These are phyloP conservation scores for Drosophila mimica DNA, from an alignment of 2,888 invertebrate genomes.

Conservation along the genomic window DNA sequence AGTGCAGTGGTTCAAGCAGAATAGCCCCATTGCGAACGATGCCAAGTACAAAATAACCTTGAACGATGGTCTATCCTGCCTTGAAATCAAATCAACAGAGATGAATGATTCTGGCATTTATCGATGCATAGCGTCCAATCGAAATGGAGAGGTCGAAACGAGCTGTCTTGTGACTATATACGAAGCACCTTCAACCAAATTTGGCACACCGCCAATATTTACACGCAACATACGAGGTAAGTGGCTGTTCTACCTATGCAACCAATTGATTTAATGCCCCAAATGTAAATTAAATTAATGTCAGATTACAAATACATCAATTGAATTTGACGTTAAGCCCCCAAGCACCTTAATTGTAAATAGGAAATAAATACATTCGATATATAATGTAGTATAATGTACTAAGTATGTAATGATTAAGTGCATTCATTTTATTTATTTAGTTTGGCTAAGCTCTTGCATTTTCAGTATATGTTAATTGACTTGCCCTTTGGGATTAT, in stretches of 20 bases:
- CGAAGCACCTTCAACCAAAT: constrained; percentile 83
- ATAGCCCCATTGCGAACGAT: constrained; percentile 85
- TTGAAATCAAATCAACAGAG: constrained; percentile 90
- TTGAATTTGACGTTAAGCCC: constrained; percentile 36
- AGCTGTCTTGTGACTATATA: constrained; percentile 84
- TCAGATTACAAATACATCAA: constrained; percentile 46
- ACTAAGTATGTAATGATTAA: constrained; percentile 3
- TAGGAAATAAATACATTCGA: constrained; percentile 40
- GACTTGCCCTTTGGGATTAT: constrained; percentile 35
- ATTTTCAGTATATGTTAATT: constrained; percentile 20
- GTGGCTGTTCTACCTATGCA: constrained; percentile 64
- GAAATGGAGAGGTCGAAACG: constrained; percentile 84
- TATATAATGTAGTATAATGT: constrained; percentile 7
- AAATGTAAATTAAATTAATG: constrained; percentile 58
- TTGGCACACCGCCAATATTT: constrained; percentile 84
- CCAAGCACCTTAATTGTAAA: constrained; percentile 27
- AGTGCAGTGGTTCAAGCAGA: constrained; percentile 91
- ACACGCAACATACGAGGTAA: constrained; percentile 85
- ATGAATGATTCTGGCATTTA: constrained; percentile 91
- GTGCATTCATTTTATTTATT: not conserved
- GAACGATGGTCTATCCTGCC: constrained; percentile 88
- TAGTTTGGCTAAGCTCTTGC: constrained; percentile 9
- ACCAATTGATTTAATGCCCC: constrained; percentile 52
- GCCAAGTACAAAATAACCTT: constrained; percentile 84
- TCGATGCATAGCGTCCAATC: constrained; percentile 91